phyloP scores from a whole-genome alignment of 2,113 vertebrate genomes.

The Hemicordylus capensis region DNA sequence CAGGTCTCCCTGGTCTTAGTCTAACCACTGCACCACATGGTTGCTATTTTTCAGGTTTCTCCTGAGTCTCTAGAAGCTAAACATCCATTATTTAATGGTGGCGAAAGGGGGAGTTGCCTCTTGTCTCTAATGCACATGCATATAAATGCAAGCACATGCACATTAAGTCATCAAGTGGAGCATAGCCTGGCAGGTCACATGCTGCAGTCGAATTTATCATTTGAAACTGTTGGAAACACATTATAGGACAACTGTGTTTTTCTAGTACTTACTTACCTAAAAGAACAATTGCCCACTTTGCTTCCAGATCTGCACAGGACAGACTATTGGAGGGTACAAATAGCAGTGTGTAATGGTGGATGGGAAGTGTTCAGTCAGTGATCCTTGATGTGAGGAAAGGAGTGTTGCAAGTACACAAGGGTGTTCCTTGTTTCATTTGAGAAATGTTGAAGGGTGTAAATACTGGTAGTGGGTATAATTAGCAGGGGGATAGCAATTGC shows the following conservation, averaged over 20 bases:
- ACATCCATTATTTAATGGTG: no score
- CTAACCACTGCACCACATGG: no score
- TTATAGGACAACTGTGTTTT: background rate
- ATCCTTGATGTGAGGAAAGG: background rate
- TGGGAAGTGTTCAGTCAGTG: background rate
- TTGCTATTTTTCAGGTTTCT: background rate
- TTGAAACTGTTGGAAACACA: background rate
- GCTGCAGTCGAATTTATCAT: background rate
- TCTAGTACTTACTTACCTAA: background rate
- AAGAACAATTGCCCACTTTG: background rate
- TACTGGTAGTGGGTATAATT: background rate
- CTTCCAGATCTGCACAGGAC: background rate
- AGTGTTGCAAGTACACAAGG: background rate
- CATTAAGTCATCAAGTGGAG: background rate
- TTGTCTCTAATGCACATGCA: background rate
- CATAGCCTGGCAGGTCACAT: no score
- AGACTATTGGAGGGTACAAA: background rate
- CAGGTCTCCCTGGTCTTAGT: no score
- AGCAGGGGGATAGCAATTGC: no score
- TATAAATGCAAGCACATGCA: background rate
- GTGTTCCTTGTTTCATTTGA: background rate
- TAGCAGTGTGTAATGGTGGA: background rate
- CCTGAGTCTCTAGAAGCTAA: background rate
- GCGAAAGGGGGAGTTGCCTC: background rate
- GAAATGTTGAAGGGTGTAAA: background rate